Conservation (phyloP, 2,797 vertebrate genomes). For the Macrochelys suwanniensis region DNA sequence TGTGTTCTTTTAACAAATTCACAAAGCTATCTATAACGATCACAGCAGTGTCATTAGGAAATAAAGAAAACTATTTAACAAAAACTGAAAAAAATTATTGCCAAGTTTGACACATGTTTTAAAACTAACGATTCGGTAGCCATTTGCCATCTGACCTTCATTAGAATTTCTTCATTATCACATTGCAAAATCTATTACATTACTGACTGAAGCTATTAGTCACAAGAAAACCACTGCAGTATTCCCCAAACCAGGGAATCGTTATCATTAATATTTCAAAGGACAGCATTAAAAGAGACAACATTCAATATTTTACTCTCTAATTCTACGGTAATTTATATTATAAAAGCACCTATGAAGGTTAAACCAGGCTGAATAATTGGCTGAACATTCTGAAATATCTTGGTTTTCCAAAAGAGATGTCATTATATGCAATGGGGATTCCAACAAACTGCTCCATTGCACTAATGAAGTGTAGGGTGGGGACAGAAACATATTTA, state of each 20-base stretch:
- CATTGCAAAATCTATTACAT: slow-evolving; percentile 74
- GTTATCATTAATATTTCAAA: slow-evolving; percentile 79
- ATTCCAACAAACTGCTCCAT: slow-evolving; percentile 3
- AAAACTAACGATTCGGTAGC: slow-evolving; percentile 51
- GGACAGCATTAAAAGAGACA: slow-evolving; percentile 76
- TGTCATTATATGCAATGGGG: slow-evolving; percentile 1
- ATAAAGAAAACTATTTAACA: slow-evolving; percentile 44
- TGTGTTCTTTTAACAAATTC: slow-evolving; percentile 46
- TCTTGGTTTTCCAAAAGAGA: slow-evolving; percentile 37
- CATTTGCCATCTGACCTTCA: slow-evolving; percentile 71
- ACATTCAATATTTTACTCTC: slow-evolving; percentile 80
- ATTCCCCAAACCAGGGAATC: slow-evolving; percentile 71
- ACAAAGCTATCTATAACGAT: slow-evolving; percentile 38
- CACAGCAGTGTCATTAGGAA: not conserved
- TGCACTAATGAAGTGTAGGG: not conserved
- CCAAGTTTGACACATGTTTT: slow-evolving; percentile 45
- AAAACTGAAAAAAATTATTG: slow-evolving; percentile 53
- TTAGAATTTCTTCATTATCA: slow-evolving; percentile 75
- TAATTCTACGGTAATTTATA: slow-evolving; percentile 77
- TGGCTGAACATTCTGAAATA: not conserved
- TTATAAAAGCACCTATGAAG: slow-evolving; percentile 66
- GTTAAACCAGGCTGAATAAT: slow-evolving; percentile 30
- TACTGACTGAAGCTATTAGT: slow-evolving; percentile 78
- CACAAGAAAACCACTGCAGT: slow-evolving; percentile 57
- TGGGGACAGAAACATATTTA: slow-evolving; percentile 27